Conservation (phyloP, 1,140 invertebrate genomes). For the Oncopodura yosiiana region DNA sequence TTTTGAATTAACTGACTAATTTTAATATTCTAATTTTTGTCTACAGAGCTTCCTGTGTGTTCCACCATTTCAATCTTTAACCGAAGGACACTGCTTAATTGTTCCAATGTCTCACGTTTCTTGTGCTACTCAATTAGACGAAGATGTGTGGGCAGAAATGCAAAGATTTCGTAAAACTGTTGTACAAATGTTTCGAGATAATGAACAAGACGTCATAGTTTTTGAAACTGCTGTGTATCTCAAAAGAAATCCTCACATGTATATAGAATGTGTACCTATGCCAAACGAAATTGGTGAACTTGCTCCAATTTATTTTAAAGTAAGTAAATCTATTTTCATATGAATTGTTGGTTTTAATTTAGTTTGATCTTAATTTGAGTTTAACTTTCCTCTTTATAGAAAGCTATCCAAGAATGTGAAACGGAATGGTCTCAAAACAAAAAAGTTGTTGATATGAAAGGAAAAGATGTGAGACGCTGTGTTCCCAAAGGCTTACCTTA, state of each 20-base stretch:
- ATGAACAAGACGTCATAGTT: conserved; percentile 72
- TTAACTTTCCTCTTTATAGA: conserved; percentile 47
- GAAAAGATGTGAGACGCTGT: conserved; percentile 61
- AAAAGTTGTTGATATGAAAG: conserved; percentile 76
- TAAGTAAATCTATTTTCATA: too few relatives aligned
- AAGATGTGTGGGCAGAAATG: conserved; percentile 86
- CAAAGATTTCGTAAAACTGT: conserved; percentile 63
- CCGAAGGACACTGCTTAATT: conserved; percentile 79
- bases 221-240: conserved; percentile 75
- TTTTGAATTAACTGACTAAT: too few relatives aligned
- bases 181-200: conserved; percentile 59
- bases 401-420: conserved; percentile 89
- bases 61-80: conserved; percentile 65
- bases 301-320: conserved; percentile 92
- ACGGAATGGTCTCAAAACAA: conserved; percentile 90
- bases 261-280: conserved; percentile 78
- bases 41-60: conserved; percentile 62
- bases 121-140: conserved; percentile 71
- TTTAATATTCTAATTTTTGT: too few relatives aligned
- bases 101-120: conserved; percentile 69
- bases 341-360: too few relatives aligned
- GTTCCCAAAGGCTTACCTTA: conserved; percentile 91
- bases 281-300: conserved; percentile 67
- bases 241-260: conserved; percentile 69
- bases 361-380: neutral